Percentiles rank a stretch among this genome's conserved stretches.
These are phyloP conservation scores for Drosophila atripex DNA, from an alignment of 2,888 invertebrate species.

Conservation along the genomic window DNA sequence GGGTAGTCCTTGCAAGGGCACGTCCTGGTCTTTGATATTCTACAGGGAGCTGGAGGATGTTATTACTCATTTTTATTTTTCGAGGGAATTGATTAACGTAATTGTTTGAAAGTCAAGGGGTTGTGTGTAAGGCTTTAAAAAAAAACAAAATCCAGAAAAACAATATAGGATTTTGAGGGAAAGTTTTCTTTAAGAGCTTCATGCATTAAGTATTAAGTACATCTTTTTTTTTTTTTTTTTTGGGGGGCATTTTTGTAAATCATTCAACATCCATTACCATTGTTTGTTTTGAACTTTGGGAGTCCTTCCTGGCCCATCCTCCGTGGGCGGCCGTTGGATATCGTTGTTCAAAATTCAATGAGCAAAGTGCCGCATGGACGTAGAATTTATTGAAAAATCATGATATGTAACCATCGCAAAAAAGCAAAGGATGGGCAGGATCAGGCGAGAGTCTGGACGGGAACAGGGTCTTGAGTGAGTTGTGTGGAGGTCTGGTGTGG, in stretches of 20 bases:
- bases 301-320: background rate
- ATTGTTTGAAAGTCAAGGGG: conserved; percentile 20
- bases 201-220: background rate
- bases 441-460: conserved; percentile 5
- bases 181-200: background rate
- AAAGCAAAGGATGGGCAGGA: conserved; percentile 26
- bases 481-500: background rate
- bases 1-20: conserved; percentile 24
- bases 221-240: background rate
- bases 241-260: conserved; percentile 6
- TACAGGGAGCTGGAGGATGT: conserved; percentile 16
- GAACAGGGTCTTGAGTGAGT: conserved; percentile 2
- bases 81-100: conserved; percentile 34
- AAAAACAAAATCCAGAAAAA: background rate
- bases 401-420: conserved; percentile 68
- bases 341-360: conserved; percentile 71
- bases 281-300: conserved; percentile 38
- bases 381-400: conserved; percentile 77
- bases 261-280: conserved; percentile 39
- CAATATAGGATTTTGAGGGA: background rate
- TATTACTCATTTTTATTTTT: conserved; percentile 17
- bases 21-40: conserved; percentile 25
- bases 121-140: background rate
- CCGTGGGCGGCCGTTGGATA: background rate
- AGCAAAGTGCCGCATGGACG: conserved; percentile 71